Evolutionary conservation across 2,113 vertebrate genomes (phyloP), one percentile per base, ranked within the genome.

Genomic region (Oxyruncus cristatus): DNA sequence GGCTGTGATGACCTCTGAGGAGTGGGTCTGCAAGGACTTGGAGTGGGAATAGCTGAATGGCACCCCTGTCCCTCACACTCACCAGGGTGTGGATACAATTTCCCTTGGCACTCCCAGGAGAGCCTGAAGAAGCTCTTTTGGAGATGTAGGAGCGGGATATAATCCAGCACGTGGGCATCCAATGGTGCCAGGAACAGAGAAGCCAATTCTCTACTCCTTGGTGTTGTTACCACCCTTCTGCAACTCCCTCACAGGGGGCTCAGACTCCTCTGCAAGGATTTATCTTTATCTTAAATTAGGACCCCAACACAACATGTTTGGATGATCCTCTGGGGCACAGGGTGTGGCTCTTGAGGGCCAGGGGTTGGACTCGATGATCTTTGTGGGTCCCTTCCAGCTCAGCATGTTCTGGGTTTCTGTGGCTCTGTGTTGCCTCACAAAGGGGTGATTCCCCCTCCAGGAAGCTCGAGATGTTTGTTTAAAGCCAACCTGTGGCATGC

Each of bases 51-150:
- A 16, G 18, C 27, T 2, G 26, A 27, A 21, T 5, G 49, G 65
- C n/a, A 20, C 12, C 44, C 6, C 14, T 33, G 23, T n/a, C 62
- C 28, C 37, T 55, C 12, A 16, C 0, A 1, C 12, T 52, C 27
- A 26, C 33, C 0, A 0, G 21, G 30, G 5, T 28, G 26, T 0
- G 2, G 52, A 50, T n/a, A 22, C 21, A 68, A 3, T 26, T 78
- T 73, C 14, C 24, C 42, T 37, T 3, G 12, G 61, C 26, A n/a
- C 22, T 47, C 27, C 39, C 37, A 26, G 47, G 44, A 16, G 11
- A 78, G 16, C 28, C 9, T 42, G n/a, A 63, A 21, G 77, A 52
- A 33, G 12, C 32, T 49, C 22, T 35, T 22, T 58, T 20, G 27
- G 27, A 88, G 28, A 21, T 12, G 35, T 37, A 27, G 61, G 28